These are phyloP conservation scores for Ispidina picta DNA, from an alignment of 2,797 vertebrate genomes.

Conservation along the genomic window DNA sequence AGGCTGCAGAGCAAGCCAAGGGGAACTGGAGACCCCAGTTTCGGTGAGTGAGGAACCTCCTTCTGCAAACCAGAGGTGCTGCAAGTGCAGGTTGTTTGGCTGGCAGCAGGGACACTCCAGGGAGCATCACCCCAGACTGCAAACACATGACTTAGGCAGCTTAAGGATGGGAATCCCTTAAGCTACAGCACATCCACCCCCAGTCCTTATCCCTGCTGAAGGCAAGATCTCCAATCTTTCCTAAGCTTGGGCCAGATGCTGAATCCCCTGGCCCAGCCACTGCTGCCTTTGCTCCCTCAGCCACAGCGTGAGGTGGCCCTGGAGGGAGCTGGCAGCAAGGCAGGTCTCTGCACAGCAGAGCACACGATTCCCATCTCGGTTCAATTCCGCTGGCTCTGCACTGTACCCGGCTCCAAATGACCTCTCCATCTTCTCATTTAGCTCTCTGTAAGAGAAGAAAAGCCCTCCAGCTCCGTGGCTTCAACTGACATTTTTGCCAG, in stretches of 20 bases:
- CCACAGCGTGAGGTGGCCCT: not conserved
- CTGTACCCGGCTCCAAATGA: fast-evolving
- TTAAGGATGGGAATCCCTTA: not conserved
- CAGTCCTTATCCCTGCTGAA: not conserved
- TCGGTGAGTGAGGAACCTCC: not conserved
- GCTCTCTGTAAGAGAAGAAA: not conserved
- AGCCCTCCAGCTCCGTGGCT: not conserved
- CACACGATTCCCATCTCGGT: not conserved
- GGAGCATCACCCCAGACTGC: not conserved
- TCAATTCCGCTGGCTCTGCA: not conserved
- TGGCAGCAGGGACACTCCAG: not conserved
- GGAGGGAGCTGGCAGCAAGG: not conserved
- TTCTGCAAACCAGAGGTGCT: not conserved
- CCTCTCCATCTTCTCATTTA: not conserved
- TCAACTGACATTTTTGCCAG: not conserved
- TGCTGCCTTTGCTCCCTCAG: not conserved
- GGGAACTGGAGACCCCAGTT: not conserved
- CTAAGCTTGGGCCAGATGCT: not conserved
- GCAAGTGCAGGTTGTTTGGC: not conserved
- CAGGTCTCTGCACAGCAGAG: not conserved
- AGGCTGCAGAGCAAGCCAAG: not conserved
- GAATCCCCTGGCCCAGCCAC: not conserved
- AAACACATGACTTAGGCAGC: not conserved
- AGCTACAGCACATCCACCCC: not conserved
- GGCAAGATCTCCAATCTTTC: not conserved